phyloP scores from a whole-genome alignment of 1,140 invertebrate genomes.

The Saccostrea echinata region DNA sequence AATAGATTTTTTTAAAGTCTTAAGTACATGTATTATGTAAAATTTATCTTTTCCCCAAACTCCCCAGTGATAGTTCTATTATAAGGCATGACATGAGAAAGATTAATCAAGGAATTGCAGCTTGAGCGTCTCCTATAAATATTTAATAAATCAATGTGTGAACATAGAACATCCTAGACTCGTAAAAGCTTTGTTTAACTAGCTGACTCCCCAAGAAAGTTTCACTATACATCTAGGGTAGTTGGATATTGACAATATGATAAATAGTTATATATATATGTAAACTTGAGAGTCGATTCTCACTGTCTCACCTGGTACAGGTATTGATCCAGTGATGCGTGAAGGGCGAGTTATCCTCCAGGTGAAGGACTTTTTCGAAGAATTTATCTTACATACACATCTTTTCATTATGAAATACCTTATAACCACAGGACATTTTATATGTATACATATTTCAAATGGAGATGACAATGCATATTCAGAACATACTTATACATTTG shows the following conservation, averaged over 20 bases:
- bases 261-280: neutral
- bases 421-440: neutral
- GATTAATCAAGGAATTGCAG: neutral
- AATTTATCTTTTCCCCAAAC: neutral
- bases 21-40: too few relatives aligned
- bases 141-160: neutral
- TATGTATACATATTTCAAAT: neutral
- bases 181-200: neutral
- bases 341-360: slow-evolving; percentile 19
- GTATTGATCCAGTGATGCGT: slow-evolving; percentile 11
- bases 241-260: neutral
- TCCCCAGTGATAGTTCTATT: neutral
- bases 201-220: neutral
- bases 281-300: neutral
- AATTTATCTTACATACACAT: neutral
- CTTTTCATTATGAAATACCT: neutral
- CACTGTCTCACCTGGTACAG: slow-evolving; percentile 21
- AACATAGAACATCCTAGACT: neutral
- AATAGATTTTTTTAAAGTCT: too few relatives aligned
- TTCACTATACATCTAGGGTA: neutral
- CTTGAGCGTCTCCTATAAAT: neutral
- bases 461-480: neutral
- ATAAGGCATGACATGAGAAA: neutral
- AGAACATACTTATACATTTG: neutral
- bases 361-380: slow-evolving; percentile 7